Evolutionary conservation across 2,113 vertebrate genomes (phyloP).

Genomic region (Oriolus oriolus): DNA sequence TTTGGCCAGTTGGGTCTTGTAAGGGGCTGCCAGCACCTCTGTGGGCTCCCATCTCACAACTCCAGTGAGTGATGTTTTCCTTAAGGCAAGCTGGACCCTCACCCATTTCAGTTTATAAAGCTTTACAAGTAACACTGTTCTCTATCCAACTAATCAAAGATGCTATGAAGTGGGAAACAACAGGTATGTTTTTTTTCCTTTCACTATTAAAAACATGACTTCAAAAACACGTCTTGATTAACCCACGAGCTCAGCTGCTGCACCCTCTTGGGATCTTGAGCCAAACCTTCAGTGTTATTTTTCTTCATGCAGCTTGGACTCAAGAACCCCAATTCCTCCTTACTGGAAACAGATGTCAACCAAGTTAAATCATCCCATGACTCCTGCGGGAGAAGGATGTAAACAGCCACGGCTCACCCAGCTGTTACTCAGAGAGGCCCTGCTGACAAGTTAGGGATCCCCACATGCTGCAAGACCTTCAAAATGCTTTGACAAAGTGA

Average conservation of each 20-base stretch:
- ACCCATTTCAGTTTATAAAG: not conserved
- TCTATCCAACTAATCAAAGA: not conserved
- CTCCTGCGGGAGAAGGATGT: not conserved
- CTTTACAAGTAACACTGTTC: not conserved
- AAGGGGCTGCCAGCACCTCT: not conserved
- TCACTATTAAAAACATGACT: not conserved
- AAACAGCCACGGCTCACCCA: constrained; percentile 27
- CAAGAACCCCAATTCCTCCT: not conserved
- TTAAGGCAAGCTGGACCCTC: not conserved
- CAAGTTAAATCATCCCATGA: constrained; percentile 8
- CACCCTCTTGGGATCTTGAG: not conserved
- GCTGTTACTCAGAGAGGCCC: not conserved
- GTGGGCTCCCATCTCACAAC: not conserved
- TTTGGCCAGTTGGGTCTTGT: not conserved
- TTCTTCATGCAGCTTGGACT: not conserved
- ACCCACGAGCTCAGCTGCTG: not conserved
- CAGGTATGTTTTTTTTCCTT: not conserved
- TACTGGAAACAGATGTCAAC: not conserved
- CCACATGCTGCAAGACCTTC: not conserved
- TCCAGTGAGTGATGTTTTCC: not conserved
- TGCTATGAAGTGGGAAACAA: not conserved
- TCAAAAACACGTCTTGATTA: not conserved
- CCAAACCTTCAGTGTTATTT: not conserved
- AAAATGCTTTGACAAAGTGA: not conserved
- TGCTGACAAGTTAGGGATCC: not conserved